Evolutionary conservation across 2,888 invertebrate genomes (phyloP).

Genomic region (Catocala sponsa): DNA sequence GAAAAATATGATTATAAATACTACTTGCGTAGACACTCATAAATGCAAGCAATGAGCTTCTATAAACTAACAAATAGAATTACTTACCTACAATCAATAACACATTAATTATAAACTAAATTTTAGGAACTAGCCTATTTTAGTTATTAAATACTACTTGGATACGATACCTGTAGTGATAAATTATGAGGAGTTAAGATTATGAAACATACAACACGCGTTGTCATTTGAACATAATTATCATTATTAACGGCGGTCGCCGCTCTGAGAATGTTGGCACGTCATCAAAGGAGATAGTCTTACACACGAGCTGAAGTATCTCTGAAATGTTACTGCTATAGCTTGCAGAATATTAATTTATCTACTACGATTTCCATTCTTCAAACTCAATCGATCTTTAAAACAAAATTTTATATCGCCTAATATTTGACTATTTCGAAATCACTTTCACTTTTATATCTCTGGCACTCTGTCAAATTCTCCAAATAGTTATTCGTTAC

Average conservation of each 20-base stretch:
- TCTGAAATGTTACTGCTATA: constrained; percentile 41
- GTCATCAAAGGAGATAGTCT: constrained; percentile 55
- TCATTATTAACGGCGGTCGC: constrained; percentile 34
- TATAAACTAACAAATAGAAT: background rate
- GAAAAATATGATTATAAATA: background rate
- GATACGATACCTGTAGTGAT: constrained; percentile 19
- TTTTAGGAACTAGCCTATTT: background rate
- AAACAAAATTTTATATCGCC: too few species aligned
- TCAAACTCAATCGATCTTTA: too few species aligned
- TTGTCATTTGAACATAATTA: constrained; percentile 27
- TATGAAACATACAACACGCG: constrained; percentile 19
- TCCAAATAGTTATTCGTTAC: too few species aligned
- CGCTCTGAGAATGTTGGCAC: constrained; percentile 61
- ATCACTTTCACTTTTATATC: background rate
- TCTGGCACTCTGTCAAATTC: constrained; percentile 1
- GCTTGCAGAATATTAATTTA: background rate
- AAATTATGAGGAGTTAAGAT: constrained; percentile 26
- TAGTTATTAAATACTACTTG: background rate
- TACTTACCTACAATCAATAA: background rate
- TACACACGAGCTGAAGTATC: constrained; percentile 27
- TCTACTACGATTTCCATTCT: background rate
- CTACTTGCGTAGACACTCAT: background rate
- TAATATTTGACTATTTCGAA: too few species aligned
- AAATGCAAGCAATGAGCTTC: background rate
- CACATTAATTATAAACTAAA: background rate